Percentiles rank a stretch among this genome's conserved stretches.
phyloP scores from a whole-genome alignment of 2,888 invertebrate genomes.

The Clunio marinus region DNA sequence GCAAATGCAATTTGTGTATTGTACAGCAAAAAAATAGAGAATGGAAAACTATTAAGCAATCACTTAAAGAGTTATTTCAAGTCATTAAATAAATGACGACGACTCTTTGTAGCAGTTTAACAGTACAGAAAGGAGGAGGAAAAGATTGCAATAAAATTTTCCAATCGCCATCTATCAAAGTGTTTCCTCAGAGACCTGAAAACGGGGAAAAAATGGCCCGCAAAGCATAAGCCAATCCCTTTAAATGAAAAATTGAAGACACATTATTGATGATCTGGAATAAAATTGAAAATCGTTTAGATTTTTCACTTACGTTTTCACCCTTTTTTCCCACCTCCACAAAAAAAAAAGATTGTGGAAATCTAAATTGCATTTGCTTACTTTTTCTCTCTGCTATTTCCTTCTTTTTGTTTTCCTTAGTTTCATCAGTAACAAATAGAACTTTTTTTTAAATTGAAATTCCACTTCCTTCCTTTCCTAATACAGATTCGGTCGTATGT shows the following conservation, averaged over 20 bases:
- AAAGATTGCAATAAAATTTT: neutral
- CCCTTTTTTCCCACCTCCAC: neutral
- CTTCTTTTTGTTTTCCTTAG: neutral
- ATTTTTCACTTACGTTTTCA: constrained; percentile 4
- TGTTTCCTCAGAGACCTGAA: constrained; percentile 6
- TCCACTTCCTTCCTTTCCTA: no score
- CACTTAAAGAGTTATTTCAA: neutral
- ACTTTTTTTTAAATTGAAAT: neutral
- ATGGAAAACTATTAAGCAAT: neutral
- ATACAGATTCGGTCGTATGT: neutral
- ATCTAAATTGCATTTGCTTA: neutral
- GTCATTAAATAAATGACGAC: neutral
- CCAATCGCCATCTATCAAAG: neutral
- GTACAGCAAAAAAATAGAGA: neutral
- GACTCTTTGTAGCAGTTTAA: neutral
- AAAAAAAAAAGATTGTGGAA: neutral
- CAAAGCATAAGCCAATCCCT: neutral
- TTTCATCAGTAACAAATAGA: neutral
- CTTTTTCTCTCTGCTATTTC: neutral
- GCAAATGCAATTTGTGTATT: neutral
- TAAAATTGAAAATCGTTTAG: constrained; percentile 17
- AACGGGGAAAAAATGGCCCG: neutral
- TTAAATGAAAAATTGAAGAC: neutral
- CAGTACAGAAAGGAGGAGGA: neutral
- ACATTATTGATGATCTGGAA: neutral